phyloP scores from a whole-genome alignment of 1,140 invertebrate genomes.

The Anadara kagoshimensis region DNA sequence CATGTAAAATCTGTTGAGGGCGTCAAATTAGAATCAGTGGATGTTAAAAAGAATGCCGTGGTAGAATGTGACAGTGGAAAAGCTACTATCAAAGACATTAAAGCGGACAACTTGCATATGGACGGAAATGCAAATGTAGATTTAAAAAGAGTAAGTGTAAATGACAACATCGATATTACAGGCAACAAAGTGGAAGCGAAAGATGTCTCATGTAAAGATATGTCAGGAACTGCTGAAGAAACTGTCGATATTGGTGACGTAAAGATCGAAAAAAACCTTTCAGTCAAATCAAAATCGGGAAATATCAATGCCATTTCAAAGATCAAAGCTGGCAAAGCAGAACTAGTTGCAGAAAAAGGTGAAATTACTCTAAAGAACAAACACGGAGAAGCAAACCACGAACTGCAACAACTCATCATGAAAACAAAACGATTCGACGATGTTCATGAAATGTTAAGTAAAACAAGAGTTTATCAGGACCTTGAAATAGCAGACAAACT shows the following conservation, averaged over 20 bases:
- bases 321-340: neutral
- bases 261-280: too few species aligned
- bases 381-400: neutral
- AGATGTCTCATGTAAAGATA: neutral
- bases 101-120: neutral
- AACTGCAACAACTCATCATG: neutral
- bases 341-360: neutral
- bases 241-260: too few species aligned
- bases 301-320: neutral
- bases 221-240: too few species aligned
- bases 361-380: neutral
- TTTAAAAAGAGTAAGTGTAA: neutral
- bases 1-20: neutral
- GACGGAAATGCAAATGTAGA: neutral
- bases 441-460: neutral
- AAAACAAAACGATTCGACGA: neutral
- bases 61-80: neutral
- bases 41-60: neutral
- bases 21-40: neutral
- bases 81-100: neutral
- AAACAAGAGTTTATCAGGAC: neutral
- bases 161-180: neutral
- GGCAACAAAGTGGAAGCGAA: neutral
- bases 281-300: neutral
- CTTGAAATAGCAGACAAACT: slow-evolving; percentile 3